These are phyloP conservation scores for Sipha maydis DNA, from an alignment of 2,888 invertebrate genomes.

Conservation along the genomic window DNA sequence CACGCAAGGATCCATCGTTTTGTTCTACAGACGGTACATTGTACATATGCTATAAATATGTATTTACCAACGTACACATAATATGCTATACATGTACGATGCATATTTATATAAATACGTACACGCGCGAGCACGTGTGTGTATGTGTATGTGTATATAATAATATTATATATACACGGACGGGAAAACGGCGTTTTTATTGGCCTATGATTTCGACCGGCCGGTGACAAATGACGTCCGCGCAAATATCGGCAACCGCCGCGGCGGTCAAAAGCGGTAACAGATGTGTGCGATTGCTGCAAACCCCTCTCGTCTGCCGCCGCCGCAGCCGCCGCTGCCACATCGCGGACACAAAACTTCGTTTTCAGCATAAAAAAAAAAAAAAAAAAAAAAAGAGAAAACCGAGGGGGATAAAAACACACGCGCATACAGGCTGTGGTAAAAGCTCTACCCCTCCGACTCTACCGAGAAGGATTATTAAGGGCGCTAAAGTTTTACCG, in stretches of 20 bases:
- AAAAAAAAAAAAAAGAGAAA: not conserved
- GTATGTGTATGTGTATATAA: not conserved
- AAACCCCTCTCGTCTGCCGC: not conserved
- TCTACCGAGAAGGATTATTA: conserved; percentile 43
- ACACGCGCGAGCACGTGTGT: not conserved
- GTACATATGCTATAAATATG: not conserved
- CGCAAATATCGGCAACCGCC: conserved; percentile 61
- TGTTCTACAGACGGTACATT: not conserved
- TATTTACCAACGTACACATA: not conserved
- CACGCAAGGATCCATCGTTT: not conserved
- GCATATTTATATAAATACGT: not conserved
- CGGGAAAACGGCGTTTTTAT: conserved; percentile 55
- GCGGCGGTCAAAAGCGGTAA: conserved; percentile 62
- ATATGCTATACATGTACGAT: not conserved
- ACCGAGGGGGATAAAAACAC: conserved; percentile 48
- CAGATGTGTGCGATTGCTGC: conserved; percentile 60
- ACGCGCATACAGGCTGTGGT: conserved; percentile 33
- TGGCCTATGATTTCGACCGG: conserved; percentile 55
- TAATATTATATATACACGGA: conserved; percentile 25
- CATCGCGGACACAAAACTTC: conserved; percentile 57
- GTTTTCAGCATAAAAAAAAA: conserved; percentile 58
- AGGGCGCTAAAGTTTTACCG: conserved; percentile 56
- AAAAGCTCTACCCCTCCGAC: conserved; percentile 34
- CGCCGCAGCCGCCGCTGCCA: not conserved
- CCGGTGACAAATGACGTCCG: conserved; percentile 61